Conservation (phyloP, 2,113 vertebrate genomes). For the Perca flavescens region DNA sequence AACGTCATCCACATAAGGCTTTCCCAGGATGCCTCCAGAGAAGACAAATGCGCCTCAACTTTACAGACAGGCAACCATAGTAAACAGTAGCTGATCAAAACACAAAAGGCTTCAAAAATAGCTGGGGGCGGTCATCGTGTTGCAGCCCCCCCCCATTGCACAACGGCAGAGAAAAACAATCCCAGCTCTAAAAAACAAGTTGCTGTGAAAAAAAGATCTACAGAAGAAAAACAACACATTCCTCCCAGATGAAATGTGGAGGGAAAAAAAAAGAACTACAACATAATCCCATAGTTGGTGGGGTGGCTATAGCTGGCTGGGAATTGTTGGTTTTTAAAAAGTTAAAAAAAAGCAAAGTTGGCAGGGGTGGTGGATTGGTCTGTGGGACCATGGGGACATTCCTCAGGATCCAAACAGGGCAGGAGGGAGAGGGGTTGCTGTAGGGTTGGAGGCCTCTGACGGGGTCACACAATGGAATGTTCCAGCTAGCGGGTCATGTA, state of each 20-base stretch:
- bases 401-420: slow-evolving; percentile 59
- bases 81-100: slow-evolving; percentile 61
- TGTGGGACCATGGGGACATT: slow-evolving; percentile 71
- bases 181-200: slow-evolving; percentile 30
- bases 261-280: slow-evolving; percentile 36
- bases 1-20: slow-evolving; percentile 2
- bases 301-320: slow-evolving; percentile 41
- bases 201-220: slow-evolving; percentile 30
- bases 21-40: slow-evolving; percentile 13
- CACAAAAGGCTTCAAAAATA: slow-evolving; percentile 52
- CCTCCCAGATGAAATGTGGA: slow-evolving; percentile 52
- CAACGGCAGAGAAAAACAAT: slow-evolving; percentile 49
- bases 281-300: slow-evolving; percentile 57
- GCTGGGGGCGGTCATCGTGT: slow-evolving; percentile 20
- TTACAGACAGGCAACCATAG: slow-evolving; percentile 19
- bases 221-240: slow-evolving; percentile 67
- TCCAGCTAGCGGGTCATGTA: slow-evolving; percentile 78
- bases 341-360: slow-evolving; percentile 35
- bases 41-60: slow-evolving; percentile 11
- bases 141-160: slow-evolving; percentile 27
- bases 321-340: slow-evolving; percentile 5
- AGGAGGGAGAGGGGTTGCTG: slow-evolving; percentile 42
- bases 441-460: slow-evolving; percentile 59
- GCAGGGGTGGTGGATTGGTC: slow-evolving; percentile 31
- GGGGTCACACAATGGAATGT: slow-evolving; percentile 82